Base-by-base conservation (phyloP, 2,888 invertebrate genomes). In the Sarcophaga caerulescens region DNA sequence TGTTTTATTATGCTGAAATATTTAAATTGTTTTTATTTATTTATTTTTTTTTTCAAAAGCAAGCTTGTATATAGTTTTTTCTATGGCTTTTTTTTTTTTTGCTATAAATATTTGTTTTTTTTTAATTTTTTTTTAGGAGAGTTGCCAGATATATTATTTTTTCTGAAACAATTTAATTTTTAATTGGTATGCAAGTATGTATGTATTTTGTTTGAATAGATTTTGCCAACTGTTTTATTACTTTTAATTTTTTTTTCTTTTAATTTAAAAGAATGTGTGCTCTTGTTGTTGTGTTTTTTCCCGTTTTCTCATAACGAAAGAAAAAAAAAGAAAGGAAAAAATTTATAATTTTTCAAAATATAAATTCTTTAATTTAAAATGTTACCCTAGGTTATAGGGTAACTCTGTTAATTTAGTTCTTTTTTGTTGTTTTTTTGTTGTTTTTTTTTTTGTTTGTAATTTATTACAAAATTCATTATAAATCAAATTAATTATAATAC, bases 61-160 rank as follows among this genome's bases (percentile, higher is more conserved):
- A 77, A 86, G 59, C 68, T 69, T 83, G 73, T 79, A 81, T 68
- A 79, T n/a, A 65, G 52, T 45, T 35, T 81, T 78, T 83, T 87
- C 69, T 63, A 47, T 60, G 69, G 23, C 57, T 63, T 82, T 75
- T 75, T 10, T 65, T 87, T 82, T 76, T 68, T 73, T 75, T 82
- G 78, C 59, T 82, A 60, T 19, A 35, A 35, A 35, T 8, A 35
- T 35, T n/a, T n/a, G n/a, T n/a, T n/a, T n/a, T n/a, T n/a, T n/a
- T n/a, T n/a, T n/a, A n/a, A n/a, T n/a, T 35, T 10, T 35, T 35
- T 35, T 35, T 35, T 35, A 8, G 10, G 8, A 35, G 35, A 35
- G 35, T 35, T 35, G 35, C 35, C 35, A 35, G 35, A 35, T 35
- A 35, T 35, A 35, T 35, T 35, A 35, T 35, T 35, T 35, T 35